Evolutionary conservation across 1,140 invertebrate genomes (phyloP), one percentile per base, ranked within the genome.

Genomic region (Neoseiulus cucumeris): DNA sequence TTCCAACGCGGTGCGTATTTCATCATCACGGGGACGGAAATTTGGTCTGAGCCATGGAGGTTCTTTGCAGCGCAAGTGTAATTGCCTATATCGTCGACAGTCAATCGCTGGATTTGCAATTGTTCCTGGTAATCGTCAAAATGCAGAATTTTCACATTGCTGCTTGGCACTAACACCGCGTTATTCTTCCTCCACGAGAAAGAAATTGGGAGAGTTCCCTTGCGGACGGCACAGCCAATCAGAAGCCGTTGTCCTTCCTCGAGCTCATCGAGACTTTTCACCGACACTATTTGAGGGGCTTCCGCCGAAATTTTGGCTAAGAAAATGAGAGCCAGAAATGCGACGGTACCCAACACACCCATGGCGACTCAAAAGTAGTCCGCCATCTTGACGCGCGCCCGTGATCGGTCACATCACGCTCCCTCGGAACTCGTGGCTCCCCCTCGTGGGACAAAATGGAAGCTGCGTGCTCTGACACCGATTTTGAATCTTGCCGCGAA

Each of bases 101-200:
- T 72, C 29, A 75, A 74, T 64, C 72, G 71, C 45, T 72, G 70
- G 39, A 79, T 77, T 29, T 74, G 73, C 47, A 80, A 44, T 28
- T 28, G 47, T n/a, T 65, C 55, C 64, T 68, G 25, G 25, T 67
- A 47, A 33, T 68, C 66, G 42, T 41, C 33, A 20, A 33, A 29
- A 28, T 68, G 65, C 12, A 68, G 25, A 29, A 42, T 68, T 28
- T 39, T 29, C 29, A 45, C 39, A 7, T 28, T 7, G 18, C 17
- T 20, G 51, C 51, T 25, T 17, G 51, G 22, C 14, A 59, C 33
- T 25, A 59, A 2, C 33, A 25, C 25, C 14, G 33, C 51, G 18
- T 45, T 64, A 44, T 68, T 59, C 18, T 66, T 67, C 29, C 25
- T 18, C 66, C 66, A 68, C 22, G 45, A 18, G 64, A 68, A 68